Base-by-base conservation (phyloP, 2,888 invertebrate species). In the Lithodes maja region DNA sequence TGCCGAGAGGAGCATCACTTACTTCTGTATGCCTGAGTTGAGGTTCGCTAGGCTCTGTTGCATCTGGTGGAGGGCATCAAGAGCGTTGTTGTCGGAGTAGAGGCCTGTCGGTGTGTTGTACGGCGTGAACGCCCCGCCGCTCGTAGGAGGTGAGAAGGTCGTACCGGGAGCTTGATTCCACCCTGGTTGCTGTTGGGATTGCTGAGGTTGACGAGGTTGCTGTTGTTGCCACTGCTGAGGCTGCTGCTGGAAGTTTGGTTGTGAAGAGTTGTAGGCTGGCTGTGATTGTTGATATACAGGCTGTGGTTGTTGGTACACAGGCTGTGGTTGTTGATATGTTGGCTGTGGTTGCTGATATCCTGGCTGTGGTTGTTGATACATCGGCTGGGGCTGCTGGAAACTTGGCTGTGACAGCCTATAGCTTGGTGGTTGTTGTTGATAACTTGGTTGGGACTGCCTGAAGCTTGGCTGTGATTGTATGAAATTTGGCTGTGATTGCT, bases 1-100 rank as follows among this genome's bases (percentile, higher is more conserved):
- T 5, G 12, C 12, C 61, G 12, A 12, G 5, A 12, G 61, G 61
- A 61, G 61, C 61, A 61, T 12, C 61, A 91, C 91, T 91, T 91
- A 91, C 91, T 86, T 91, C 82, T 90, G 87, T 71, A 91, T 86
- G 80, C 91, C 91, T 79, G 90, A 89, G 88, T 91, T 91, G 74
- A 91, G 91, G 77, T 91, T 89, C 17, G 86, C 91, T 69, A 91
- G 84, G 77, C 89, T 91, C 77, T 91, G 90, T 82, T 91, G 91
- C 91, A 91, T 91, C 85, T 91, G 90, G 84, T 91, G 91, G 50
- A 91, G 90, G 33, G 91, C 91, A 77, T 91, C 91, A n/a, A 91
- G 86, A 49, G 91, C 90, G 74, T 90, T 90, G 74, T 81, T 84
- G 84, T 89, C 82, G 53, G 89, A 86, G 69, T 85, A 86, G 53